These are phyloP conservation scores for Tenthredo amoena DNA, from an alignment of 2,888 invertebrate genomes.

Conservation along the genomic window DNA sequence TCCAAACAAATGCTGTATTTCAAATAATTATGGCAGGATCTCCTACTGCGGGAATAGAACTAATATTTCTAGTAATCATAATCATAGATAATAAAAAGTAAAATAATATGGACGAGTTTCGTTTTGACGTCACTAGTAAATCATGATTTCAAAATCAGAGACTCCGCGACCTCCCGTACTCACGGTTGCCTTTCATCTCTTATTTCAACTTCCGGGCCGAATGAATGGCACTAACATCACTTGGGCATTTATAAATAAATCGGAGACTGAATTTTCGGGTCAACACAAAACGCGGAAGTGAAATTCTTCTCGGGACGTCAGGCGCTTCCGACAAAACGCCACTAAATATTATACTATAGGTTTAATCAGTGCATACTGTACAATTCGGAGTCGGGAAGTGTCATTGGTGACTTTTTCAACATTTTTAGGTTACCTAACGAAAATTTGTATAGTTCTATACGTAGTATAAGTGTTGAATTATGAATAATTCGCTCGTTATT, in stretches of 20 bases:
- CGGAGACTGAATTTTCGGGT: conserved; percentile 29
- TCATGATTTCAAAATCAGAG: not conserved
- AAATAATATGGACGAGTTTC: not conserved
- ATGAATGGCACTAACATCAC: not conserved
- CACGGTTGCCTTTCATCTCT: not conserved
- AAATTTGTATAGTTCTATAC: not conserved
- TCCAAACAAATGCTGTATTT: not conserved
- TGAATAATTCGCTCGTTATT: not conserved
- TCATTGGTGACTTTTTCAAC: conserved; percentile 1
- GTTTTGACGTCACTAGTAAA: not conserved
- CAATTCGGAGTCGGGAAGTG: not conserved
- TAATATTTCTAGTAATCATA: not conserved
- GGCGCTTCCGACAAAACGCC: not conserved
- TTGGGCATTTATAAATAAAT: conserved; percentile 17
- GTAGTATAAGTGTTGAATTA: not conserved
- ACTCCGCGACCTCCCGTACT: not conserved
- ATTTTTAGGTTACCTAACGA: conserved; percentile 4
- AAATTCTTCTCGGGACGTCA: not conserved
- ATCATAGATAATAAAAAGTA: not conserved
- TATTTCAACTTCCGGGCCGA: not conserved
- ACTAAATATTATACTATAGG: not conserved
- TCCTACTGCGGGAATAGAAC: not conserved
- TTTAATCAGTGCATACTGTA: not conserved
- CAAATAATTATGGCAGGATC: not conserved
- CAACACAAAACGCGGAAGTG: conserved; percentile 30